A percentile compares a stretch with the other conserved stretches of the same genome.
Evolutionary conservation across 2,113 vertebrate genomes (phyloP).

Genomic region (Prietella phreatophila): DNA sequence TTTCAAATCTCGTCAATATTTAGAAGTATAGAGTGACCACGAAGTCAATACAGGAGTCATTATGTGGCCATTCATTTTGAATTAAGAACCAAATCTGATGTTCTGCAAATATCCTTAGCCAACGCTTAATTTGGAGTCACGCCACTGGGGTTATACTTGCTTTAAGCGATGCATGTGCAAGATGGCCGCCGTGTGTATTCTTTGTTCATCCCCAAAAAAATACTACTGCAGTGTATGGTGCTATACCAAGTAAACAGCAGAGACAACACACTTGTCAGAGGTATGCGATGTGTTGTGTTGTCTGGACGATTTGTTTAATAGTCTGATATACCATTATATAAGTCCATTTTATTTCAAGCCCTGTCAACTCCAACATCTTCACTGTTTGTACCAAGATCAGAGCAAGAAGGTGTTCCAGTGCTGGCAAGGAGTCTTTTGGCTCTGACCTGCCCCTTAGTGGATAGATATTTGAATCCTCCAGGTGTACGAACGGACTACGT

Average conservation of each 20-base stretch:
- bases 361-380: background rate
- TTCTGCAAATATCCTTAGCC: background rate
- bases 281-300: background rate
- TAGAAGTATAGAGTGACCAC: background rate
- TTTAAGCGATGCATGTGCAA: background rate
- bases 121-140: background rate
- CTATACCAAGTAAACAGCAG: background rate
- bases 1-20: background rate
- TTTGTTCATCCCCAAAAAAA: background rate
- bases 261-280: background rate
- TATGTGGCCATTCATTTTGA: background rate
- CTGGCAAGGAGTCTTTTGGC: background rate
- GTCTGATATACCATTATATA: background rate
- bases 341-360: background rate
- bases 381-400: background rate
- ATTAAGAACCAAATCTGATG: background rate
- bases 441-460: background rate
- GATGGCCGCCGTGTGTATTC: background rate
- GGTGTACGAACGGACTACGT: background rate
- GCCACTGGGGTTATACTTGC: background rate
- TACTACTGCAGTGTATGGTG: background rate
- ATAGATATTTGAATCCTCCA: background rate
- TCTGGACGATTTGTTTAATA: background rate
- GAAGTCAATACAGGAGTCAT: background rate
- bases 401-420: no score